These are phyloP conservation scores for Hirtodrosophila confusa DNA, from an alignment of 2,888 invertebrate genomes.

Conservation along the genomic window DNA sequence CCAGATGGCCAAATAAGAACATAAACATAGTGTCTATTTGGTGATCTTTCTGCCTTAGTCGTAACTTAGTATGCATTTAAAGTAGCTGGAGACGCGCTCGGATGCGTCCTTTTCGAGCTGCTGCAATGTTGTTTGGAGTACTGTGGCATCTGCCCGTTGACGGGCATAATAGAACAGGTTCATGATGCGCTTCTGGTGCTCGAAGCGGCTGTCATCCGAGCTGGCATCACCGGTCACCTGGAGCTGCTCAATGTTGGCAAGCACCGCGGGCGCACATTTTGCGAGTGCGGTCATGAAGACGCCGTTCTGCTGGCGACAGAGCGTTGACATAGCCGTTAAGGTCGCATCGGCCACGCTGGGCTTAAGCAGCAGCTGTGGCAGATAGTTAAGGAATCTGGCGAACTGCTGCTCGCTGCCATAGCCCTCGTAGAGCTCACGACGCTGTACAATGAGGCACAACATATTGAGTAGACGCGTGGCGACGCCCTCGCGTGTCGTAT, in stretches of 20 bases:
- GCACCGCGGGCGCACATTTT: slow-evolving; percentile 84
- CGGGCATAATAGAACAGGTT: slow-evolving; percentile 86
- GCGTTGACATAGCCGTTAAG: slow-evolving; percentile 86
- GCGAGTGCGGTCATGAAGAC: slow-evolving; percentile 85
- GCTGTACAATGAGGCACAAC: slow-evolving; percentile 85
- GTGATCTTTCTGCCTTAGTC: slow-evolving; percentile 7
- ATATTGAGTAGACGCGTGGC: slow-evolving; percentile 84
- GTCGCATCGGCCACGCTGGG: slow-evolving; percentile 85
- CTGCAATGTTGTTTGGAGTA: slow-evolving; percentile 5
- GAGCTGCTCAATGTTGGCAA: slow-evolving; percentile 81
- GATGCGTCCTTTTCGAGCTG: slow-evolving; percentile 32
- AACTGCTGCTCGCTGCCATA: slow-evolving; percentile 82
- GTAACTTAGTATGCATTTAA: slow-evolving; percentile 64
- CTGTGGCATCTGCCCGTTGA: background rate
- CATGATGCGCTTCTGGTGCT: slow-evolving; percentile 85
- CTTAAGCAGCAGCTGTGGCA: slow-evolving; percentile 86
- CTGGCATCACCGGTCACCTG: slow-evolving; percentile 79
- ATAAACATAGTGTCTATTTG: too few species aligned
- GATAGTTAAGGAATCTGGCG: slow-evolving; percentile 85
- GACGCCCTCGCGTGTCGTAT: slow-evolving; percentile 74
- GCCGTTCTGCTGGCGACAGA: slow-evolving; percentile 86
- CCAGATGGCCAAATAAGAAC: too few species aligned
- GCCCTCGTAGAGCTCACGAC: slow-evolving; percentile 81
- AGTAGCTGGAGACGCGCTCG: slow-evolving; percentile 72
- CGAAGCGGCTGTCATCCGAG: slow-evolving; percentile 70